phyloP scores from a whole-genome alignment of 2,113 vertebrate species.

The Rhodinocichla rosea region DNA sequence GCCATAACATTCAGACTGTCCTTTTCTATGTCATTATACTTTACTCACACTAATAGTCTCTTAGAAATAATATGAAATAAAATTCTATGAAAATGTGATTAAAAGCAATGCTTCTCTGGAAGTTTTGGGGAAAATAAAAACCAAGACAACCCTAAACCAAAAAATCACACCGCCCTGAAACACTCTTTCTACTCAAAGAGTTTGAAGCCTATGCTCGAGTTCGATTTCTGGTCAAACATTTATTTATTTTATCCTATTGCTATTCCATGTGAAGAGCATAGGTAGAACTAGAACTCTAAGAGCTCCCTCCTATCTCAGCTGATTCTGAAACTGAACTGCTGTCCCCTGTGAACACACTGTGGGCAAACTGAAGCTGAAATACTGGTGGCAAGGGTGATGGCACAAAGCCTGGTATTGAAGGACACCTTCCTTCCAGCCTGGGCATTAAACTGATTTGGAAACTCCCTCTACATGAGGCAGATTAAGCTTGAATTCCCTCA shows the following conservation, averaged over 20 bases:
- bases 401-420: not conserved
- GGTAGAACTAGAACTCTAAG: not conserved
- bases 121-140: not conserved
- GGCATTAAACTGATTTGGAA: not conserved
- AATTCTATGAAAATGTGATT: not conserved
- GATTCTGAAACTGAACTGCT: not conserved
- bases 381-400: not conserved
- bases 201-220: not conserved
- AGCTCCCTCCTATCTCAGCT: not conserved
- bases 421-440: not conserved
- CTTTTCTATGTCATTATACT: not conserved
- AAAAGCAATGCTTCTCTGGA: not conserved
- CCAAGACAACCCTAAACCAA: fast-evolving
- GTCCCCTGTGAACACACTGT: fast-evolving
- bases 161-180: fast-evolving
- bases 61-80: not conserved
- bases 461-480: not conserved
- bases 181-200: not conserved
- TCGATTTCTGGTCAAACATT: not conserved
- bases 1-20: not conserved
- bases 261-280: not conserved
- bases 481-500: not conserved
- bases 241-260: not conserved
- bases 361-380: not conserved
- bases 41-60: not conserved